These are phyloP conservation scores for Trichomalopsis sarcophagae DNA, from an alignment of 1,140 invertebrate genomes.

Conservation along the genomic window DNA sequence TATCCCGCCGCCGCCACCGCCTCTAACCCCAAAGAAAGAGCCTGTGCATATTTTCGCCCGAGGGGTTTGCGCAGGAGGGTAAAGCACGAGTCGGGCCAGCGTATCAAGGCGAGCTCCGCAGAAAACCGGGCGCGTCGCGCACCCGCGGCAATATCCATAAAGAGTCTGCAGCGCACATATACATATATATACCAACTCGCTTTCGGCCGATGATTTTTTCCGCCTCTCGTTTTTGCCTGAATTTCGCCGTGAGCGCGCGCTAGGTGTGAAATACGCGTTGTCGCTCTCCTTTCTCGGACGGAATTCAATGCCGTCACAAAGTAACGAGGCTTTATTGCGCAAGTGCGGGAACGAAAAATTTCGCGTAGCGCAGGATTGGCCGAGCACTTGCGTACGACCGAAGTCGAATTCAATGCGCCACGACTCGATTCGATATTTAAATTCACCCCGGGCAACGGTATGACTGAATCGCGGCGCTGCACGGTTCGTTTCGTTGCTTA, in stretches of 20 bases:
- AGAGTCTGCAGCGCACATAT: slow-evolving; percentile 19
- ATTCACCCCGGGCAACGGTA: background rate
- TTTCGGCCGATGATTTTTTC: slow-evolving; percentile 6
- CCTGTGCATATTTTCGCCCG: slow-evolving; percentile 48
- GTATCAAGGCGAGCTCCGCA: slow-evolving; percentile 39
- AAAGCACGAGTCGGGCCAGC: background rate
- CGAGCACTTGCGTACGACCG: no score
- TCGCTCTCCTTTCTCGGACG: background rate
- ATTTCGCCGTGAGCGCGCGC: background rate
- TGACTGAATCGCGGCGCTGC: background rate
- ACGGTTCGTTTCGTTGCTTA: background rate
- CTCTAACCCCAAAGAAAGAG: slow-evolving; percentile 8
- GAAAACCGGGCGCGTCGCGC: slow-evolving; percentile 39
- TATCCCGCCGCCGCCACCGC: background rate
- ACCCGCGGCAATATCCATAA: slow-evolving; percentile 50
- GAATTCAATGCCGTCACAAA: slow-evolving; percentile 37
- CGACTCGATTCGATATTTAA: slow-evolving; percentile 17
- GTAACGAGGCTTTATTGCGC: slow-evolving; percentile 34
- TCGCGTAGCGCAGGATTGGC: no score
- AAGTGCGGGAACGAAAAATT: background rate
- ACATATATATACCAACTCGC: background rate
- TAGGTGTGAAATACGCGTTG: slow-evolving; percentile 34
- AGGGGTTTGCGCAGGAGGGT: slow-evolving; percentile 20
- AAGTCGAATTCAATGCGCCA: slow-evolving; percentile 19
- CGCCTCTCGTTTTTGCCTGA: slow-evolving; percentile 12